These are phyloP conservation scores for Stenoptilia bipunctidactyla DNA, from an alignment of 2,888 invertebrate species.

Conservation along the genomic window DNA sequence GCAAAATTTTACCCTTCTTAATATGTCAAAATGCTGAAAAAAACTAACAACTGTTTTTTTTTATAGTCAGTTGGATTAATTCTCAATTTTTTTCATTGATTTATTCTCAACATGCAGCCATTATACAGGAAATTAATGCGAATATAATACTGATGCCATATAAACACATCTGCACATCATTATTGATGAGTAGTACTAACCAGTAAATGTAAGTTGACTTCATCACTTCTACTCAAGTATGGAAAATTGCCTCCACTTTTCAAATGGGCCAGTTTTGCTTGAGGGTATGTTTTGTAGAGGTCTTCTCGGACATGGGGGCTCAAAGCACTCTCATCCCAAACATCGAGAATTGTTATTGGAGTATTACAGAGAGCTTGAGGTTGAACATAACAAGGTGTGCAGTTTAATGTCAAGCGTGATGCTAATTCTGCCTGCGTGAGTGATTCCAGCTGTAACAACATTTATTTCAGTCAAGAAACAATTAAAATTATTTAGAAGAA, in stretches of 20 bases:
- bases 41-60: too few relatives aligned
- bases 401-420: conserved; percentile 88
- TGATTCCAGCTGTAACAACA: conserved; percentile 79
- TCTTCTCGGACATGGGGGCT: conserved; percentile 84
- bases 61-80: too few relatives aligned
- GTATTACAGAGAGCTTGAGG: conserved; percentile 77
- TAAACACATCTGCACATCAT: too few relatives aligned
- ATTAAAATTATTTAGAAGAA: too few relatives aligned
- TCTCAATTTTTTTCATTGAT: too few relatives aligned
- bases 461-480: too few relatives aligned
- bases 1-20: too few relatives aligned
- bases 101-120: too few relatives aligned
- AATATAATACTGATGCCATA: too few relatives aligned
- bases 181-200: conserved; percentile 68
- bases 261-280: conserved; percentile 87
- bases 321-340: conserved; percentile 89
- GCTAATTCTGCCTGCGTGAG: conserved; percentile 86
- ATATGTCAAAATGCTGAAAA: too few relatives aligned
- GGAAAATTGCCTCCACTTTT: conserved; percentile 94
- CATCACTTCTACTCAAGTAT: conserved; percentile 87
- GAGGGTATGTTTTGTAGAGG: conserved; percentile 87
- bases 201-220: conserved; percentile 90
- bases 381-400: conserved; percentile 83
- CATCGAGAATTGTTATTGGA: conserved; percentile 88
- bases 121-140: too few relatives aligned